A percentile compares a stretch with the other conserved stretches of the same genome.
These are phyloP conservation scores for Pongo pygmaeus DNA, from an alignment of 2,113 vertebrate genomes.

Conservation along the genomic window DNA sequence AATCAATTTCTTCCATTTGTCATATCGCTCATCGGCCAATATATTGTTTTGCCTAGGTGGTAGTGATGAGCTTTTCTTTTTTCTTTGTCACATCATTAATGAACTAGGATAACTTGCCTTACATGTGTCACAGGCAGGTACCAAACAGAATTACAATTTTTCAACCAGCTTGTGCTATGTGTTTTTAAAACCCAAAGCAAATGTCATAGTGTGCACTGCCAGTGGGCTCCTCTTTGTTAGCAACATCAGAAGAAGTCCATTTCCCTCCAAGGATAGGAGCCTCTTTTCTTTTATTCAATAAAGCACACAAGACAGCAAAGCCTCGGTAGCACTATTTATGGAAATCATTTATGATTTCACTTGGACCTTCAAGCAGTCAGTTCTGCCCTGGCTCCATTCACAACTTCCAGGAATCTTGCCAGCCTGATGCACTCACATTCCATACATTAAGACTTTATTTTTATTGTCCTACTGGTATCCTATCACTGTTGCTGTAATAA, in stretches of 20 bases:
- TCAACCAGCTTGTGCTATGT: neutral
- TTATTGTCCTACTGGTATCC: conserved; percentile 60
- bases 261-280: conserved; percentile 1
- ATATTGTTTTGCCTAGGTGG: neutral
- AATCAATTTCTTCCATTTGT: neutral
- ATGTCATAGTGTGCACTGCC: conserved; percentile 4
- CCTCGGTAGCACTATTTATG: conserved; percentile 64
- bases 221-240: conserved; percentile 54
- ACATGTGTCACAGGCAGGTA: neutral
- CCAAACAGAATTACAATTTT: conserved; percentile 33
- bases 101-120: neutral
- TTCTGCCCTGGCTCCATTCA: conserved; percentile 46
- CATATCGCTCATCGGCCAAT: neutral
- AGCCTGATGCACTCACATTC: conserved; percentile 54
- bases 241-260: conserved; percentile 57
- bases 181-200: conserved; percentile 62
- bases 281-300: neutral
- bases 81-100: conserved; percentile 33
- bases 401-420: conserved; percentile 65
- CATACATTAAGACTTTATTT: conserved; percentile 57
- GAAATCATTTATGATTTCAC: conserved; percentile 71
- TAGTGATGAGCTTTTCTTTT: neutral
- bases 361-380: conserved; percentile 68
- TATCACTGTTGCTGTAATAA: conserved; percentile 40
- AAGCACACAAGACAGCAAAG: conserved; percentile 31